Percentiles rank a stretch among this genome's conserved stretches.
These are phyloP conservation scores for Marmota flaviventris DNA, from an alignment of 2,113 vertebrate genomes.

Conservation along the genomic window DNA sequence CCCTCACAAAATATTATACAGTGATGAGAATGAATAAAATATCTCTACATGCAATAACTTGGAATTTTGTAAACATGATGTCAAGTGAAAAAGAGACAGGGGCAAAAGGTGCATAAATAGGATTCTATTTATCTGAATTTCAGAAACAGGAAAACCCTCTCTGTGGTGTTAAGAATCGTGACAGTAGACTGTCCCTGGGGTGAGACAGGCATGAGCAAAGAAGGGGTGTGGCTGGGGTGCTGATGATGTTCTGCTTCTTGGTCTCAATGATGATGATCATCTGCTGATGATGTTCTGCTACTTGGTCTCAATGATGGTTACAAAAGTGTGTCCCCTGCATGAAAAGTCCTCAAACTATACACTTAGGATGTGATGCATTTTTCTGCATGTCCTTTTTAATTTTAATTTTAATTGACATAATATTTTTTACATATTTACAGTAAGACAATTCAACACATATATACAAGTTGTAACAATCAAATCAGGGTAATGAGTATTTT, in stretches of 20 bases:
- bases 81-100: neutral
- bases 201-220: neutral
- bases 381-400: neutral
- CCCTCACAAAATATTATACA: neutral
- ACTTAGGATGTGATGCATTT: neutral
- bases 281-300: neutral
- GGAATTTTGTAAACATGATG: conserved; percentile 21
- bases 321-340: neutral
- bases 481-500: neutral
- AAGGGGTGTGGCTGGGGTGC: too few relatives aligned
- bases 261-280: neutral
- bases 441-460: neutral
- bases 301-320: neutral
- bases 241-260: neutral
- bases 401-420: neutral
- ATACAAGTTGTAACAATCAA: neutral
- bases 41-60: neutral
- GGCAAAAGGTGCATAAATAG: neutral
- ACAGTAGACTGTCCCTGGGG: neutral
- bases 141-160: neutral
- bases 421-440: neutral
- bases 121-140: neutral
- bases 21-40: conserved; percentile 16
- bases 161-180: neutral
- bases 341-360: neutral